phyloP scores from a whole-genome alignment of 1,140 invertebrate species.

The Brachionus plicatilis region DNA sequence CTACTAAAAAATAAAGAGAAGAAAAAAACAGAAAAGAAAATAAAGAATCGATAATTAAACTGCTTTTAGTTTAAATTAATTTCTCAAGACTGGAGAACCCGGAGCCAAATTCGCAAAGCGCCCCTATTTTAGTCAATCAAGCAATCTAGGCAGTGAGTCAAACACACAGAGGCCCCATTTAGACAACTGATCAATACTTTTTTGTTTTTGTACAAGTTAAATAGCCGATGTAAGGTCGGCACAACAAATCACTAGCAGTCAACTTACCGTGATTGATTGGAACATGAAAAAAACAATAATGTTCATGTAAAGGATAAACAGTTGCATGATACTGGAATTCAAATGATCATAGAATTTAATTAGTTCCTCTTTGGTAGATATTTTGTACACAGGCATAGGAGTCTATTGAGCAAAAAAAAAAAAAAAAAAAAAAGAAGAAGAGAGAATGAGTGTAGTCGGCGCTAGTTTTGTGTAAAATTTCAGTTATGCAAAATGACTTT shows the following conservation, averaged over 20 bases:
- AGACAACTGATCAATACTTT: too few species aligned
- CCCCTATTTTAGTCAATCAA: too few species aligned
- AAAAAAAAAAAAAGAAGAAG: neutral
- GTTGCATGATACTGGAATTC: constrained; percentile 21
- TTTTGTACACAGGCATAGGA: neutral
- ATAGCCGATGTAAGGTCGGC: neutral
- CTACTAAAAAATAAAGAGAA: neutral
- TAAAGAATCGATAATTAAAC: neutral
- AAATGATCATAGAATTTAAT: constrained; percentile 15
- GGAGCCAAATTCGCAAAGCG: neutral
- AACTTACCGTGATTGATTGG: constrained; percentile 26
- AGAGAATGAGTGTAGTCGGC: neutral
- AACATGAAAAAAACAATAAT: constrained; percentile 37
- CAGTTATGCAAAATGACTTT: constrained; percentile 37
- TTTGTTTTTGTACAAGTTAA: neutral
- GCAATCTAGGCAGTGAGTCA: too few species aligned
- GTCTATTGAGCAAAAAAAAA: neutral
- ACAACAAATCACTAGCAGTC: neutral
- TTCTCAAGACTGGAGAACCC: neutral
- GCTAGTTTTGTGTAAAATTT: neutral
- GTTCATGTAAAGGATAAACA: constrained; percentile 23
- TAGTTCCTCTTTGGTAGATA: constrained; percentile 34
- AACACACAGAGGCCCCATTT: too few species aligned
- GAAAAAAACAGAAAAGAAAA: neutral
- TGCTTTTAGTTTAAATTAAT: neutral